Percentiles rank a stretch among this genome's conserved stretches.
phyloP scores from a whole-genome alignment of 2,888 invertebrate genomes.

The Eledona agricola region DNA sequence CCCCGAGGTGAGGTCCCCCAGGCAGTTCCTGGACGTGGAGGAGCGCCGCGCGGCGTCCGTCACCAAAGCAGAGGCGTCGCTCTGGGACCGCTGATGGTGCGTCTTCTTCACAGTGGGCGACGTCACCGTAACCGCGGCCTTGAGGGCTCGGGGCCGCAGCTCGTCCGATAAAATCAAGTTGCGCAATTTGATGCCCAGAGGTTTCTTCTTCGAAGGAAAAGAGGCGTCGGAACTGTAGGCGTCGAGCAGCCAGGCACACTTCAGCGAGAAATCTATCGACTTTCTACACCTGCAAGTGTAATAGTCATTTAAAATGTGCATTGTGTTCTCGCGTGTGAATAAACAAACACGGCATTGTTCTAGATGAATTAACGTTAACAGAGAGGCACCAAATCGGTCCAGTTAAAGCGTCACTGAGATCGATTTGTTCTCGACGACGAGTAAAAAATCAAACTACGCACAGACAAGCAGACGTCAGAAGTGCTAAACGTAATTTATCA shows the following conservation, averaged over 20 bases:
- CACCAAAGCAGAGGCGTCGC: conserved; percentile 80
- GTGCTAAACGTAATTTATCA: too few relatives aligned
- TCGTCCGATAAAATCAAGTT: conserved; percentile 79
- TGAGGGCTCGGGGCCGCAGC: conserved; percentile 52
- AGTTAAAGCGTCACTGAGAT: too few relatives aligned
- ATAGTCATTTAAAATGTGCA: too few relatives aligned
- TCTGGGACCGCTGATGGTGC: conserved; percentile 83
- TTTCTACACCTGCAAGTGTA: conserved; percentile 81
- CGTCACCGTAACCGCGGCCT: not conserved
- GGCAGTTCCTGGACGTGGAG: conserved; percentile 60
- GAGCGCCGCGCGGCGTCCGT: conserved; percentile 52
- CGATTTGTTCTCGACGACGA: too few relatives aligned
- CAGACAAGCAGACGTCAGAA: too few relatives aligned
- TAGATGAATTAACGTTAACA: too few relatives aligned
- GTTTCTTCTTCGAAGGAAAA: conserved; percentile 74
- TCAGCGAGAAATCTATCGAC: conserved; percentile 94
- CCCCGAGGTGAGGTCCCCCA: conserved; percentile 93
- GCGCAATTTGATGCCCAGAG: conserved; percentile 77
- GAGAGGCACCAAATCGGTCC: too few relatives aligned
- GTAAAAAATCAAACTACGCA: too few relatives aligned
- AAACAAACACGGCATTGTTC: too few relatives aligned
- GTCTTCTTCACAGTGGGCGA: conserved; percentile 37
- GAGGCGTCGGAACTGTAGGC: conserved; percentile 86
- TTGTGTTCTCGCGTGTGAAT: too few relatives aligned
- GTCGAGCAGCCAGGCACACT: conserved; percentile 95